Base-by-base conservation (phyloP, 2,113 vertebrate genomes). In the Mustela nigripes region DNA sequence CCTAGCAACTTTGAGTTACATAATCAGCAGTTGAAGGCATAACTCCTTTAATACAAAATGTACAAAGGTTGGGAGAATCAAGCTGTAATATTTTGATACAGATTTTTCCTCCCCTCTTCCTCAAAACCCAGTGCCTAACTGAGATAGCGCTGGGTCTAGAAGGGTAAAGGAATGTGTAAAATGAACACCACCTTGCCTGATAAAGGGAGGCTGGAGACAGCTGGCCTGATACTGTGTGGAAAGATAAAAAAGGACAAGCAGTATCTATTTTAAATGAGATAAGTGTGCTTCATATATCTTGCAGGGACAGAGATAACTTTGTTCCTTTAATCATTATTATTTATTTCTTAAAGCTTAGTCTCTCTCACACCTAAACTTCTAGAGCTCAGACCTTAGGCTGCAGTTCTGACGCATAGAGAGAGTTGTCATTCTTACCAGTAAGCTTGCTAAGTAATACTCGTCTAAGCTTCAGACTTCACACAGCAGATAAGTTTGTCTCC, bases 361-460 rank as follows among this genome's bases (percentile, higher is more conserved):
- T 63, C 1, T 33, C 63, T 45, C 86, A 69, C 50, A 93, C 78
- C 92, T 97, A 15, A 42, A 96, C 62, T 91, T 97, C 71, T 26
- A 24, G 39, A 86, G 78, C 26, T 85, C 62, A 92, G 89, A 96
- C 87, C 73, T 95, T 48, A 56, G 69, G 89, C 90, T 83, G 94
- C 95, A 97, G 97, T 67, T 96, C 80, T 90, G 93, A 92, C 12
- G 95, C 98, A 97, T 14, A 96, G 81, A 97, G 31, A 95, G 93
- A 96, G 97, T 97, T 98, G 98, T 97, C 98, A 95, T 86, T 98
- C 95, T 94, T 87, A 80, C 92, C 48, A 84, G 74, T 95, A 97
- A 98, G 58, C 93, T 82, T 80, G 63, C 78, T 26, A 1, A 97
- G 97, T 97, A 98, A 97, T 95, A 97, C 95, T 94, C 73, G 94